A percentile compares a stretch with the other conserved stretches of the same genome.
Evolutionary conservation across 1,140 invertebrate genomes (phyloP).

Genomic region (Bombus pascuorum): DNA sequence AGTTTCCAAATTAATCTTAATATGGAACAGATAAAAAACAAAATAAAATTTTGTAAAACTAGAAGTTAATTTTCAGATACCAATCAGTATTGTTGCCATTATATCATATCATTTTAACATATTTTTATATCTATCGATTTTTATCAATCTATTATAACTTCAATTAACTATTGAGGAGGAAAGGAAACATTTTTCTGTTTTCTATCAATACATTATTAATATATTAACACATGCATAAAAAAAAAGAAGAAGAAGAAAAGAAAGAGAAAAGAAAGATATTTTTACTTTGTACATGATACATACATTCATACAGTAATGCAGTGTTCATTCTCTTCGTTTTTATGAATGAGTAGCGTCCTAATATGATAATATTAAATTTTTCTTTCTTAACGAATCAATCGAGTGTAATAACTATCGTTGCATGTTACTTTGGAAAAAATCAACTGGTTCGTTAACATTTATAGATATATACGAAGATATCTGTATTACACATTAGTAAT

Average conservation of each 20-base stretch:
- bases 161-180: constrained; percentile 15
- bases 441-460: background rate
- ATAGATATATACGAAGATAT: background rate
- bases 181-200: constrained; percentile 13
- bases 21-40: background rate
- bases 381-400: background rate
- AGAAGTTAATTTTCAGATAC: background rate
- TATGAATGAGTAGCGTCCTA: background rate
- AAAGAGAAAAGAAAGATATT: constrained; percentile 52
- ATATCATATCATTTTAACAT: background rate
- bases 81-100: background rate
- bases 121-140: background rate
- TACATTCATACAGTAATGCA: constrained; percentile 65
- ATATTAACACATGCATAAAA: constrained; percentile 26
- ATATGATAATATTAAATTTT: constrained; percentile 28
- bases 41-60: background rate
- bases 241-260: constrained; percentile 3
- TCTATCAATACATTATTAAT: constrained; percentile 16
- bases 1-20: background rate
- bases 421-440: background rate
- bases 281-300: constrained; percentile 79
- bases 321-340: constrained; percentile 13
- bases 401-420: background rate
- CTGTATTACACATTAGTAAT: background rate
- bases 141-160: background rate